These are phyloP conservation scores for Loxodonta africana DNA, from an alignment of 2,113 vertebrate genomes.

Conservation along the genomic window DNA sequence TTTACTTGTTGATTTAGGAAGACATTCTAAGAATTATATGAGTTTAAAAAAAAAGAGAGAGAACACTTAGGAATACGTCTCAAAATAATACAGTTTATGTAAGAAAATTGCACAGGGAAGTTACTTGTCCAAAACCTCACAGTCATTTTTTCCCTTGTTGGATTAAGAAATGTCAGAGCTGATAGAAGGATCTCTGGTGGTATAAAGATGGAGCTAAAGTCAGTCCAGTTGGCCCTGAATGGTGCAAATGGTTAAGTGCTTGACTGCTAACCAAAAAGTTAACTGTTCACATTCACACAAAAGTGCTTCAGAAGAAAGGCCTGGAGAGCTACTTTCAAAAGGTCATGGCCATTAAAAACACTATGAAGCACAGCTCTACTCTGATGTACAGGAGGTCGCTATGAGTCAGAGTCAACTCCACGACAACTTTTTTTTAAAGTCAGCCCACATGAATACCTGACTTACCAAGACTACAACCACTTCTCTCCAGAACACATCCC, in stretches of 20 bases:
- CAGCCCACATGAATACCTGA: neutral
- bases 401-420: too few species aligned
- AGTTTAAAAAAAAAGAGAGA: neutral
- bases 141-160: neutral
- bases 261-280: too few species aligned
- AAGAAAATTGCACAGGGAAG: neutral
- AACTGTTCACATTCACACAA: too few species aligned
- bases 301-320: too few species aligned
- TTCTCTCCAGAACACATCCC: too few species aligned
- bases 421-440: neutral
- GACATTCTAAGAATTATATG: neutral
- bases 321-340: too few species aligned
- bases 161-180: neutral
- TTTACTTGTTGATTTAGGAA: neutral
- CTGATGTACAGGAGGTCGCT: too few species aligned
- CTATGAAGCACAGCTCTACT: too few species aligned
- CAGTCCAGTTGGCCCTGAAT: neutral
- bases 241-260: too few species aligned
- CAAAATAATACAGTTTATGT: neutral
- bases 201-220: neutral
- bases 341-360: too few species aligned
- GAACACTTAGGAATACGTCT: neutral
- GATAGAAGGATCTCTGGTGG: neutral
- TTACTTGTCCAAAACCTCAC: neutral
- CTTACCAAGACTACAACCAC: neutral